phyloP scores from a whole-genome alignment of 2,888 invertebrate genomes.

The Epinotia ramella region DNA sequence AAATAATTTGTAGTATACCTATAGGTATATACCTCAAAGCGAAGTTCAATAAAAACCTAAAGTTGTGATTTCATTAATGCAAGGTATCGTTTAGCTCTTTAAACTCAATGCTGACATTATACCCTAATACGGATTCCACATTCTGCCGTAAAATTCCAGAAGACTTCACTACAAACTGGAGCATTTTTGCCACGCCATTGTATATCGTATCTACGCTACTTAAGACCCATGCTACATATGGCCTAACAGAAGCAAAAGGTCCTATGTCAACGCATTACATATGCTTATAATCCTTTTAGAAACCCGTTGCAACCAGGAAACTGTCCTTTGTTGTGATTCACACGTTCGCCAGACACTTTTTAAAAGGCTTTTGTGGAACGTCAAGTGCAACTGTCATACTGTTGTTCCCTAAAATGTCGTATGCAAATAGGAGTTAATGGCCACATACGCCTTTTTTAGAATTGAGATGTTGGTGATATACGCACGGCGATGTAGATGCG shows the following conservation, averaged over 20 bases:
- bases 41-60: neutral
- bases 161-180: neutral
- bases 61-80: neutral
- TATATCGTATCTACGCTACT: neutral
- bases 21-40: neutral
- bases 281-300: slow-evolving; percentile 25
- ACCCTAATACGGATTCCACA: slow-evolving; percentile 1
- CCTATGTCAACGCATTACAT: slow-evolving; percentile 11
- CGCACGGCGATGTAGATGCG: slow-evolving; percentile 35
- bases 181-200: neutral
- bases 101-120: slow-evolving; percentile 10
- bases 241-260: neutral
- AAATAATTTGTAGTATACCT: too few relatives aligned
- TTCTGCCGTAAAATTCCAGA: slow-evolving; percentile 14
- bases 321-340: slow-evolving; percentile 71
- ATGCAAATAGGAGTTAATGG: neutral
- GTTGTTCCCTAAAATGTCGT: neutral
- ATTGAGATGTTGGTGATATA: slow-evolving; percentile 3
- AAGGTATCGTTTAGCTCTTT: slow-evolving; percentile 3
- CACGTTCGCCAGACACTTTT: slow-evolving; percentile 76
- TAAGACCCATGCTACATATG: slow-evolving; percentile 11
- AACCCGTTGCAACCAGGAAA: slow-evolving; percentile 50
- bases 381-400: slow-evolving; percentile 67
- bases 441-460: neutral
- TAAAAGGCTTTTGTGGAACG: slow-evolving; percentile 74